Conservation (phyloP, 2,888 invertebrate species). For the Noctua janthina region DNA sequence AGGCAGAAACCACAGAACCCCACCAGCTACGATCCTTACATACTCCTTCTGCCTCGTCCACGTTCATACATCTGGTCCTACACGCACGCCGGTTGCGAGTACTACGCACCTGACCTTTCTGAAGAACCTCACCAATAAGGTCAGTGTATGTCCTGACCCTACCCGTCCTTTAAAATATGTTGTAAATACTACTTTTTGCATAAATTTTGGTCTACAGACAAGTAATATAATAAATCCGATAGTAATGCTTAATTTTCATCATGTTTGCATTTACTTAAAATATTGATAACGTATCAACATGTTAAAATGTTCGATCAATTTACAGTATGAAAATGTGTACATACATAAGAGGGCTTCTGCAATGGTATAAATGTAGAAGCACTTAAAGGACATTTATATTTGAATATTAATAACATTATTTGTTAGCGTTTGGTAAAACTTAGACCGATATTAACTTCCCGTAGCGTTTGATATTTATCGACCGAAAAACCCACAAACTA, state of each 20-base stretch:
- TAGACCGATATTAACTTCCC: not conserved
- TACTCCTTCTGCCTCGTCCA: no score
- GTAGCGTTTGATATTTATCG: not conserved
- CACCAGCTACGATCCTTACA: no score
- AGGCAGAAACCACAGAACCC: not conserved
- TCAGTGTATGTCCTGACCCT: not conserved
- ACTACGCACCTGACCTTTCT: no score
- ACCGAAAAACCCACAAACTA: not conserved
- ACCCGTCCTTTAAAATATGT: not conserved
- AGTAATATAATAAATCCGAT: not conserved
- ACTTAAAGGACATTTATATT: not conserved
- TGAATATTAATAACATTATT: not conserved
- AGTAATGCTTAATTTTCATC: not conserved
- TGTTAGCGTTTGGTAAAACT: not conserved
- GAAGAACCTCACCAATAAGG: not conserved
- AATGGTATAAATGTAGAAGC: not conserved
- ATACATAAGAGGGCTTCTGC: no score
- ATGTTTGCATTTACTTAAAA: not conserved
- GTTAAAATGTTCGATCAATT: not conserved
- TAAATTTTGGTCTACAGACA: not conserved
- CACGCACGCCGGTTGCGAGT: not conserved
- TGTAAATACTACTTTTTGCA: not conserved
- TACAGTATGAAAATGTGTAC: not conserved
- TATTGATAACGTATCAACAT: not conserved
- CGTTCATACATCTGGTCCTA: not conserved